Base-by-base conservation (phyloP, 2,113 vertebrate species). In the Sprattus sprattus region DNA sequence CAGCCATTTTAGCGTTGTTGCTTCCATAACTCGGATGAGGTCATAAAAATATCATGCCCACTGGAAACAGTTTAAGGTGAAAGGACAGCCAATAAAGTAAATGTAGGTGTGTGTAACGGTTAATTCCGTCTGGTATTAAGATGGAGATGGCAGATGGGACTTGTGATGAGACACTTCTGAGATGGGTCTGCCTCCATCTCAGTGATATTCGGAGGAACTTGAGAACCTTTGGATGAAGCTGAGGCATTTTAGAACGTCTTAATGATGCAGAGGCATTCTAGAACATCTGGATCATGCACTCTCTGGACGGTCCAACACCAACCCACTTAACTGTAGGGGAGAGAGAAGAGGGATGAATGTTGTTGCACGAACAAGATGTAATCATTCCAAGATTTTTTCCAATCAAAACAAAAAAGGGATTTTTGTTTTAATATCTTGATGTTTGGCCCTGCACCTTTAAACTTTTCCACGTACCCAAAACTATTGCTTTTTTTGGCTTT, bases 271-370 rank as follows among this genome's bases (percentile, higher is more conserved):
- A 78, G 71, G 28, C 71, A 78, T 18, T 78, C 71, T 95, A 99
- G 84, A 99, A 99, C 91, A 99, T 97, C 95, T 99, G 97, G 94
- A 99, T 99, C 96, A 99, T 99, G 0, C 97, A 99, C 91, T 99
- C 98, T 92, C 98, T 96, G 90, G 98, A 98, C 89, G 99, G 99
- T 91, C 98, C 98, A 87, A 99, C 97, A 32, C 98, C 98, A 0
- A 99, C 97, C 98, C 98, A 99, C 91, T 99, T 99, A 88, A 99
- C 98, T 99, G 95, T 22, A 44, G 54, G 85, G 90, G 82, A 92
- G 54, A 90, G 3, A 87, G 45, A 85, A 16, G 54, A 86, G 85
- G 84, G 39, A 90, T 3, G 86, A 8, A 71, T 71, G 64, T 71
- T 10, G 10, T 39, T 39, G 25, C 71, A 78, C 16, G 71, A 78